These are phyloP conservation scores for Stercorarius parasiticus DNA, from an alignment of 2,113 vertebrate species.

Conservation along the genomic window DNA sequence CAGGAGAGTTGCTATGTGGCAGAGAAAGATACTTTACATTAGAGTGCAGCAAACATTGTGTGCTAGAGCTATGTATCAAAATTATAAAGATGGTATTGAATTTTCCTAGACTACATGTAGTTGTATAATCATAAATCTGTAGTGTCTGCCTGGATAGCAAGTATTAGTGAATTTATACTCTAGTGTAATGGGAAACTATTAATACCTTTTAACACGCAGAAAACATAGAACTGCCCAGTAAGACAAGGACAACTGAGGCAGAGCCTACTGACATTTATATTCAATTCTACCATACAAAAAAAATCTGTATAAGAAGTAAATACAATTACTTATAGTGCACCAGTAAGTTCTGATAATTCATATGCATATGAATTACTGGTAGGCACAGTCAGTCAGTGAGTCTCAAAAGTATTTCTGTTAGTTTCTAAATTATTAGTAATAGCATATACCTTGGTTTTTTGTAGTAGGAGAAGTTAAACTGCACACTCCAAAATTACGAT, in stretches of 20 bases:
- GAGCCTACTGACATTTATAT: not conserved
- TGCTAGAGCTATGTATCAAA: not conserved
- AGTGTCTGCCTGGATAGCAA: not conserved
- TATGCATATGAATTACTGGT: not conserved
- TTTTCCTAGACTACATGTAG: not conserved
- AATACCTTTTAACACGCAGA: not conserved
- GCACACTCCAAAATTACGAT: not conserved
- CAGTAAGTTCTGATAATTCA: not conserved
- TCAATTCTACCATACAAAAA: not conserved
- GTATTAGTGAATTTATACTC: not conserved
- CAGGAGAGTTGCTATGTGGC: conserved; percentile 80
- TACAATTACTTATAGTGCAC: not conserved
- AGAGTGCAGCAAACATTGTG: not conserved
- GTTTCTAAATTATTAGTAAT: not conserved
- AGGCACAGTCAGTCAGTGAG: not conserved
- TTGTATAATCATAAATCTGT: not conserved
- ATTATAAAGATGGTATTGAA: not conserved
- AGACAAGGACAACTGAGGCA: not conserved
- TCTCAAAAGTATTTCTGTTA: not conserved
- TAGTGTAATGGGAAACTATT: not conserved
- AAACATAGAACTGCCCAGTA: not conserved
- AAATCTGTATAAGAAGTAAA: not conserved
- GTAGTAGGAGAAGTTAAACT: not conserved
- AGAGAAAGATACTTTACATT: not conserved
- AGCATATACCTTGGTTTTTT: not conserved